Conservation (phyloP, 2,113 vertebrate genomes). For the Lates calcarifer region DNA sequence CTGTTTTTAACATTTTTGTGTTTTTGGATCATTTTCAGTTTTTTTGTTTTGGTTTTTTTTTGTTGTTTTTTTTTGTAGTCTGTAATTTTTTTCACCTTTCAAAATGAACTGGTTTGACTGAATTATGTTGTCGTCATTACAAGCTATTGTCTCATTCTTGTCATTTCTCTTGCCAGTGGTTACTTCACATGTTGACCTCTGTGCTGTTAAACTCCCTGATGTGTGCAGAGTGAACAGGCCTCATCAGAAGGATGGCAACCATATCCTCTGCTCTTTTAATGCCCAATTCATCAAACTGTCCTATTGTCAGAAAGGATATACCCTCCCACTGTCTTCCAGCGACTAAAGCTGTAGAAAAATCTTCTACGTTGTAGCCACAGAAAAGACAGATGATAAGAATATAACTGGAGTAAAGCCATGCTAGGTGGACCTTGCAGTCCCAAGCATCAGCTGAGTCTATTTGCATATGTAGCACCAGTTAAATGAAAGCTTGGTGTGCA, state of each 20-base stretch:
- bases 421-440: conserved; percentile 24
- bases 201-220: conserved; percentile 53
- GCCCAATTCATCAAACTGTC: conserved; percentile 6
- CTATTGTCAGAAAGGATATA: conserved; percentile 21
- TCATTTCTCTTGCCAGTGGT: conserved; percentile 70
- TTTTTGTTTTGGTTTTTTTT: conserved; percentile 41
- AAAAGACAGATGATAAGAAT: conserved; percentile 10
- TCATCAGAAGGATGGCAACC: conserved; percentile 28
- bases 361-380: conserved; percentile 25
- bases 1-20: conserved; percentile 76
- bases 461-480: conserved; percentile 16
- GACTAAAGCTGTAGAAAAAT: conserved; percentile 64
- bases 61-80: conserved; percentile 50
- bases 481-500: conserved; percentile 24
- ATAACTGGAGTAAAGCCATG: conserved; percentile 68
- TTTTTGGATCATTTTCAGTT: conserved; percentile 59
- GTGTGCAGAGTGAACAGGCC: conserved; percentile 36
- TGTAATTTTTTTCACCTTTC: conserved; percentile 66
- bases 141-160: conserved; percentile 70
- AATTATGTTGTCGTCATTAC: conserved; percentile 76
- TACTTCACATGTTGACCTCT: conserved; percentile 60
- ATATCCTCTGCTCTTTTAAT: conserved; percentile 16
- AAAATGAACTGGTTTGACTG: conserved; percentile 83
- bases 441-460: conserved; percentile 28
- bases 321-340: conserved; percentile 45